Evolutionary conservation across 2,888 invertebrate genomes (phyloP), one percentile per base, ranked within the genome.

Genomic region (Drosophila subsilvestris): DNA sequence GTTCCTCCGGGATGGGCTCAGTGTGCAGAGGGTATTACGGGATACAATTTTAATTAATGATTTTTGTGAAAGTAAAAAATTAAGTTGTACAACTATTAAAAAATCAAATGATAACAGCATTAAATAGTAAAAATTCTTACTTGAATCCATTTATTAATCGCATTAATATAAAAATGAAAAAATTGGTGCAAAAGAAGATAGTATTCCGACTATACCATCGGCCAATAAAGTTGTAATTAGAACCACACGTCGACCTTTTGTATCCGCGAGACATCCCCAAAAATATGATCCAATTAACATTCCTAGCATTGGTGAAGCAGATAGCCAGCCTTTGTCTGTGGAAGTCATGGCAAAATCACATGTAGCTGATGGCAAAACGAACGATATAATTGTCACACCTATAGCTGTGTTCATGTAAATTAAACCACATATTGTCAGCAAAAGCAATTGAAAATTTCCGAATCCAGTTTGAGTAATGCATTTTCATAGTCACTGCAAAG

Each of bases 321-420:
- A 95, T 27, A 96, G 93, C 93, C 95, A 95, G 57, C 96, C 96
- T 89, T 96, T 96, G 92, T 96, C 96, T 32, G 94, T 91, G 1
- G 96, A 96, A 44, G 95, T 95, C 96, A 96, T 96, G 79, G 93
- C 92, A 92, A 96, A 96, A 92, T 96, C 96, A 92, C 96, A 96
- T 90, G 95, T 95, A 54, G 96, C 97, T 5, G 97, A 94, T 6
- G 97, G 97, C 66, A 97, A 92, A 65, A 97, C 95, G 90, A 97
- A 96, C 48, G 97, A 97, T 72, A 97, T 94, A 79, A 95, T 96
- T 55, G 95, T 95, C 86, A 96, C 95, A 37, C 96, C 96, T 76
- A 97, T 94, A 61, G 97, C 96, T 50, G 96, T 96, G 93, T 96
- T 96, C 78, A 96, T 93, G 90, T 96, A 97, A 75, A 97, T 96